Evolutionary conservation across 1,140 invertebrate species (phyloP).

Genomic region (Dermatophagoides farinae): DNA sequence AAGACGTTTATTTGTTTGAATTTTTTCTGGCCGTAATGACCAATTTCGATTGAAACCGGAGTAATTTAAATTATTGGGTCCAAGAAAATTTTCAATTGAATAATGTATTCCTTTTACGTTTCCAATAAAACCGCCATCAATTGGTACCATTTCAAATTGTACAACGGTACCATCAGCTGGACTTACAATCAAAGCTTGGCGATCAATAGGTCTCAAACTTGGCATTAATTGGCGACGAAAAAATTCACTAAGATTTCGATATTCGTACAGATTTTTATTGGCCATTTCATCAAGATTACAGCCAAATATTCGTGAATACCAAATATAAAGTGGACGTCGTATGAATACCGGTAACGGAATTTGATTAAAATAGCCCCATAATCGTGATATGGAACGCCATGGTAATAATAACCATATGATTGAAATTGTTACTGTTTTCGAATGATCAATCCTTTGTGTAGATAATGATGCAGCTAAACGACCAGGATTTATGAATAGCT

Average conservation of each 20-base stretch:
- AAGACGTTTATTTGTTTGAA: conserved; percentile 39
- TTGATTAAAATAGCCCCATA: conserved; percentile 68
- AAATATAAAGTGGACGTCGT: conserved; percentile 51
- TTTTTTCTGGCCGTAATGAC: conserved; percentile 5
- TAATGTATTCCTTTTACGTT: conserved; percentile 93
- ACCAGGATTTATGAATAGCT: neutral
- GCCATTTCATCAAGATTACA: conserved; percentile 74
- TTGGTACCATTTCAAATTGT: conserved; percentile 50
- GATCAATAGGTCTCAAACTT: conserved; percentile 44
- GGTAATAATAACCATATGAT: conserved; percentile 45
- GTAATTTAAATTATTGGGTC: conserved; percentile 25
- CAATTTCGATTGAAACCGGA: neutral
- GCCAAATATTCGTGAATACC: conserved; percentile 45
- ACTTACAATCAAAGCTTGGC: conserved; percentile 34
- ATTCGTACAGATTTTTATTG: conserved; percentile 45
- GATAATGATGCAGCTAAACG: neutral
- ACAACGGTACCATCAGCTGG: conserved; percentile 81
- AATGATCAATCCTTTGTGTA: neutral
- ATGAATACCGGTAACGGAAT: conserved; percentile 53
- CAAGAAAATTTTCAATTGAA: conserved; percentile 71
- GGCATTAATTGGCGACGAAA: conserved; percentile 65
- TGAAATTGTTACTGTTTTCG: conserved; percentile 1
- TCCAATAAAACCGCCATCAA: conserved; percentile 60
- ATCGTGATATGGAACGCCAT: conserved; percentile 56
- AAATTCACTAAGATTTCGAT: conserved; percentile 74